Conservation (phyloP, 2,113 vertebrate species). For the Syngnathus scovelli region DNA sequence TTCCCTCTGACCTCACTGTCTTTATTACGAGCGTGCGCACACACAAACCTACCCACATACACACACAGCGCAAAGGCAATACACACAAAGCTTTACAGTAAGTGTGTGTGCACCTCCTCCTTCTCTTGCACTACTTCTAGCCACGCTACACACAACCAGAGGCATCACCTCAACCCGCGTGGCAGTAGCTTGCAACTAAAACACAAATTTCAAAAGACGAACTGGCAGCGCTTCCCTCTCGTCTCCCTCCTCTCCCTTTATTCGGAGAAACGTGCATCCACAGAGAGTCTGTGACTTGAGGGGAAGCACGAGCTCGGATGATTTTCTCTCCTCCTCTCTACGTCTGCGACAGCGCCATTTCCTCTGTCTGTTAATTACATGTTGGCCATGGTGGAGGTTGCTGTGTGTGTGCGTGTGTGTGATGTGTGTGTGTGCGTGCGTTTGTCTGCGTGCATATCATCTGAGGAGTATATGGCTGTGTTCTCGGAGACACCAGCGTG, state of each 20-base stretch:
- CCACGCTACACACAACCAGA: conserved; percentile 8
- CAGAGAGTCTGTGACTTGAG: conserved; percentile 52
- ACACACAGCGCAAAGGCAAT: conserved; percentile 16
- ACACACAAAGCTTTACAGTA: conserved; percentile 26
- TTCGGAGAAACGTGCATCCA: conserved; percentile 27
- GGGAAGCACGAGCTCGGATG: conserved; percentile 55
- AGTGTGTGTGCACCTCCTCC: conserved; percentile 43
- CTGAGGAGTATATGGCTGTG: conserved; percentile 55
- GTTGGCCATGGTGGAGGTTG: conserved; percentile 46
- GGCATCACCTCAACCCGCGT: conserved; percentile 17
- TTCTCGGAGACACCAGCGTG: conserved; percentile 56
- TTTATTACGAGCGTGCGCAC: background rate
- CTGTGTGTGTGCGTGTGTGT: conserved; percentile 14
- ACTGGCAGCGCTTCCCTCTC: conserved; percentile 44
- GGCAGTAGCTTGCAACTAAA: conserved; percentile 56
- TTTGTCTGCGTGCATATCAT: conserved; percentile 27
- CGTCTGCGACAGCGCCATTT: conserved; percentile 57
- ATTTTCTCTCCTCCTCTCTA: conserved; percentile 48
- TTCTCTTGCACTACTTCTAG: conserved; percentile 22
- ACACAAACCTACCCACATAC: background rate
- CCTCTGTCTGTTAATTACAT: conserved; percentile 67
- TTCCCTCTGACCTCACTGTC: conserved; percentile 46
- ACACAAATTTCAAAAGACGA: conserved; percentile 61
- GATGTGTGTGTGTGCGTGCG: conserved; percentile 13
- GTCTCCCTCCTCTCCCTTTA: conserved; percentile 42